Evolutionary conservation across 2,797 vertebrate genomes (phyloP), one percentile per base, ranked within the genome.

Genomic region (Megaceryle alcyon): DNA sequence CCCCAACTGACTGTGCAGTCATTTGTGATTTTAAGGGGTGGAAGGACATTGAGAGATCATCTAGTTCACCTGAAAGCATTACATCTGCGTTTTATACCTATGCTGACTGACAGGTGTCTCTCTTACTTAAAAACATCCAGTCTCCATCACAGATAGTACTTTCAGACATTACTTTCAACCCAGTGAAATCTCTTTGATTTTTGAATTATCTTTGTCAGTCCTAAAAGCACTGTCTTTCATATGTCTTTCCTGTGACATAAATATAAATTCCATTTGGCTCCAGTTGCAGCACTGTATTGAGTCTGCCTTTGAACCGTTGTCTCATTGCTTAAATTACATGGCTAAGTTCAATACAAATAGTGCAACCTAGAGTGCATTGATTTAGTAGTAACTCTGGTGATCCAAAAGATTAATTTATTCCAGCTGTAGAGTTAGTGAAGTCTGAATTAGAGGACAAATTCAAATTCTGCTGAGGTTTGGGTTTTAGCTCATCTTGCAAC

Each of bases 341-440:
- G 79, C 90, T 63, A 48, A 91, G 64, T 92, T 95, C 80, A 94
- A 14, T 90, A 91, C 91, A 76, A 81, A 70, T 64, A 72, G 61
- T 81, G 35, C 83, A 90, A 56, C 76, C 64, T 86, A 66, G 51
- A 86, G 92, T 92, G 66, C 60, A 60, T 77, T 94, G 84, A 89
- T 96, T 94, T 89, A 93, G 71, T 37, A 31, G 87, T 56, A 56
- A 41, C 92, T 95, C 85, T 91, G 89, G 86, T 91, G 88, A 96
- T 95, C n/a, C 93, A 92, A 66, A 85, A 93, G 31, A 92, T 95
- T 93, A 88, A 94, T 97, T 93, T 96, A 69, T 82, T 95, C 57
- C 75, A 95, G 69, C 87, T 95, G 73, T 84, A 87, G 70, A 41
- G 46, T 96, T 78, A 86, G 33, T 89, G 87, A 89, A 68, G 75